A percentile compares a stretch with the other conserved stretches of the same genome.
Evolutionary conservation across 2,113 vertebrate species (phyloP).

Genomic region (Nesoenas mayeri): DNA sequence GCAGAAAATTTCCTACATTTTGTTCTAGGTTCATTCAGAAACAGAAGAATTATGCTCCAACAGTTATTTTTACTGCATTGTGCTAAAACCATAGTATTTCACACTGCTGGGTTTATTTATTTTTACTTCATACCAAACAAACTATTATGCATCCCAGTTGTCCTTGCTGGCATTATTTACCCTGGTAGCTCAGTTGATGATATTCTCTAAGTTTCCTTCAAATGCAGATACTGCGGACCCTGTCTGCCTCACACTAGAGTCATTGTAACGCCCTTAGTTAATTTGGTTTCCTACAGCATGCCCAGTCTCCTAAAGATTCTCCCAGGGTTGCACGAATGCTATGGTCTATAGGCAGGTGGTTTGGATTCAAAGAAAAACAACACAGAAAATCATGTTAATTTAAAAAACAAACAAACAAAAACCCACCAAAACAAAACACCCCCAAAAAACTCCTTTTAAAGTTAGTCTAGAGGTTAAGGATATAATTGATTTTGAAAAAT

Average conservation of each 20-base stretch:
- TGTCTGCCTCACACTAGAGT: constrained; percentile 35
- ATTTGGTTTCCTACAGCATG: background rate
- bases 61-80: constrained; percentile 46
- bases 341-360: background rate
- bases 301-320: background rate
- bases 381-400: background rate
- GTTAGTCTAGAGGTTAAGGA: background rate
- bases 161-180: constrained; percentile 75
- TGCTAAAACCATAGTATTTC: constrained; percentile 69
- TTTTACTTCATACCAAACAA: constrained; percentile 54
- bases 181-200: constrained; percentile 67
- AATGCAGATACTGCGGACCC: constrained; percentile 69
- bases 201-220: constrained; percentile 60
- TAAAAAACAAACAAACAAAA: background rate
- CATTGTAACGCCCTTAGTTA: background rate
- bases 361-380: background rate
- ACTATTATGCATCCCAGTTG: constrained; percentile 81
- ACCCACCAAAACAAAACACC: too few species aligned
- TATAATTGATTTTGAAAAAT: background rate
- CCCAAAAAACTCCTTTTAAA: background rate
- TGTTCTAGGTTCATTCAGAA: constrained; percentile 29
- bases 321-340: background rate
- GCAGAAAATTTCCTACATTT: background rate
- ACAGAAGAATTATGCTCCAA: constrained; percentile 68
- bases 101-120: background rate